Evolutionary conservation across 1,140 invertebrate genomes (phyloP), one percentile per base, ranked within the genome.

Genomic region (Maniola jurtina): DNA sequence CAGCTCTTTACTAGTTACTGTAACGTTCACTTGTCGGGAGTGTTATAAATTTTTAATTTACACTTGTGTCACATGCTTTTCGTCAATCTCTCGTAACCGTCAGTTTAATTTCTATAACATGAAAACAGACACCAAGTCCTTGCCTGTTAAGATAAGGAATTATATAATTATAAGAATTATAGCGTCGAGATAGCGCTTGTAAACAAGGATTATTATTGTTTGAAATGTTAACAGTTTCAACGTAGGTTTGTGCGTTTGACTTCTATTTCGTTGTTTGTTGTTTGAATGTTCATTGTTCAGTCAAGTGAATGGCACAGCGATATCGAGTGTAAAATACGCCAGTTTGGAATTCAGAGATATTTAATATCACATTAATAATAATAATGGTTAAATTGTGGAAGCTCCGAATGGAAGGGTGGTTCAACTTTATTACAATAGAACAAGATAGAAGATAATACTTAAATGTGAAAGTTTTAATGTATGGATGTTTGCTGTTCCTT

Each of bases 191-290:
- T 52, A 48, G 14, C 13, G n/a, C 45, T 6, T 14, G 14, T 48
- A 52, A 52, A 25, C 48, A 25, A 52, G 48, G 48, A 52, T 52
- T 52, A 52, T 25, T 25, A 25, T 25, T 25, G 48, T 48, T 48
- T 52, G 14, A 52, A 52, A 36, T 52, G 48, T 52, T 45, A 13
- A 45, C 42, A 13, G 42, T 45, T 52, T 25, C 15, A 15, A 25
- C 16, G 48, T 52, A 25, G 15, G 48, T 52, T 52, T 11, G 15
- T 25, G 48, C 7, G 48, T 52, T 52, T 25, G 16, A 52, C 48
- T 52, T 25, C 14, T 16, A 16, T 52, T 52, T 52, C 6, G 15
- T 25, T 25, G 25, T n/a, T n/a, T n/a, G 25, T 25, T 25, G 48
- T 52, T 52, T 52, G 14, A 52, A 16, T 48, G 45, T 48, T 14